These are phyloP conservation scores for Suillia variegata DNA, from an alignment of 2,888 invertebrate genomes.

Conservation along the genomic window DNA sequence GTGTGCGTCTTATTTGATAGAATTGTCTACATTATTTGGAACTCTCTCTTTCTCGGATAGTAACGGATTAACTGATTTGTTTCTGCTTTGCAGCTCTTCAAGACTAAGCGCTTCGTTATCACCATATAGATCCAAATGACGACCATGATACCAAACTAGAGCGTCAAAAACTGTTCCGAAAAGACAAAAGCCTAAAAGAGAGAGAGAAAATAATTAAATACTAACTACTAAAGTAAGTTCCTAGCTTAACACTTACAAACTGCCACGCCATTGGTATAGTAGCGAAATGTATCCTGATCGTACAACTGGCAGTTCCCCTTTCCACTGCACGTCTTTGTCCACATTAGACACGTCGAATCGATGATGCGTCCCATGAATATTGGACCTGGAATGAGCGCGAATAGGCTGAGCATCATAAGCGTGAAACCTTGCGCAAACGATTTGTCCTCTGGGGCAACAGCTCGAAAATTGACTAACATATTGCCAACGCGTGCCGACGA, in stretches of 20 bases:
- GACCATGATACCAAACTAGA: conserved; percentile 67
- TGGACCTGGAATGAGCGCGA: conserved; percentile 73
- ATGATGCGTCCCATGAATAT: conserved; percentile 70
- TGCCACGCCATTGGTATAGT: conserved; percentile 65
- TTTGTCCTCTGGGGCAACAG: conserved; percentile 68
- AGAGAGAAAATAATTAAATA: conserved; percentile 58
- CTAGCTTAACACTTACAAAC: conserved; percentile 61
- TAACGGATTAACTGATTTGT: conserved; percentile 50
- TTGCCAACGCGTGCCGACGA: conserved; percentile 72
- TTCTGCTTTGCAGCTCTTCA: conserved; percentile 37
- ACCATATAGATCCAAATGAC: conserved; percentile 67
- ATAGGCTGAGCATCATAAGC: conserved; percentile 67
- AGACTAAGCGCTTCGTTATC: conserved; percentile 49
- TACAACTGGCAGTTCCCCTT: conserved; percentile 73
- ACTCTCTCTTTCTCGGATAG: conserved; percentile 22
- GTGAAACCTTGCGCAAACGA: conserved; percentile 70
- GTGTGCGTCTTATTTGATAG: no score
- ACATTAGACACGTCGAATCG: conserved; percentile 71
- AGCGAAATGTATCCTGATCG: conserved; percentile 66
- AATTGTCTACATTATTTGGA: neutral
- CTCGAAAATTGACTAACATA: conserved; percentile 69
- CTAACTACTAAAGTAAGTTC: neutral
- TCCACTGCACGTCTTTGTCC: conserved; percentile 69
- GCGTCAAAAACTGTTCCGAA: conserved; percentile 67
- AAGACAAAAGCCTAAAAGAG: conserved; percentile 67